Base-by-base conservation (phyloP, 1,140 invertebrate genomes). In the Oryctes rhinoceros region DNA sequence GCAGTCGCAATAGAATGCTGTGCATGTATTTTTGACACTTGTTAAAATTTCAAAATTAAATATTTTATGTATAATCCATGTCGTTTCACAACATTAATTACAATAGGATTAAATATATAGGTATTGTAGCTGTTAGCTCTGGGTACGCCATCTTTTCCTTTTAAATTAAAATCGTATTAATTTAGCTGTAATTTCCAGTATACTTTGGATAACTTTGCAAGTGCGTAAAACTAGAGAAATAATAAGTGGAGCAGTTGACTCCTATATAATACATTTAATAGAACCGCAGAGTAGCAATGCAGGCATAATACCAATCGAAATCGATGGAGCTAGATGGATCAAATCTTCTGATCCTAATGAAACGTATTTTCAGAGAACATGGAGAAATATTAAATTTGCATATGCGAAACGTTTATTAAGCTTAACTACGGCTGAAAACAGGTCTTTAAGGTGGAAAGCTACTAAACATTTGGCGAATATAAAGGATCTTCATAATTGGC, bases 401-500 rank as follows among this genome's bases (percentile, higher is more conserved):
- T 89, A 88, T 78, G 89, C 89, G 7, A 87, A 87, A 85, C 85
- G 88, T 35, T 82, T 90, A n/a, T 77, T 90, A 0, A 85, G 87
- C 67, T 85, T 89, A 4, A 87, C 89, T 11, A 83, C 80, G 76
- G 20, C 86, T 87, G 87, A 89, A n/a, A 86, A 85, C 39, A 82
- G 85, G 74, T 82, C 85, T 80, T 84, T 88, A 49, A 85, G 89
- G 6, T 81, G 87, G 4, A 89, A 89, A 79, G 89, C 89, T 6
- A 83, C 89, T 3, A 85, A 87, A 65, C 85, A 87, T 75, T 82
- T 90, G 9, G 86, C 87, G 6, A 80, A 84, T 75, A 79, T 87
- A 59, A 84, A 84, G 74, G 81, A 84, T 79, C 82, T 88, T 44
- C 83, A 87, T 62, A 89, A 91, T 81, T 93, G 91, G 91, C 91